Evolutionary conservation across 1,140 invertebrate genomes (phyloP).

Genomic region (Laodelphax striatellus): DNA sequence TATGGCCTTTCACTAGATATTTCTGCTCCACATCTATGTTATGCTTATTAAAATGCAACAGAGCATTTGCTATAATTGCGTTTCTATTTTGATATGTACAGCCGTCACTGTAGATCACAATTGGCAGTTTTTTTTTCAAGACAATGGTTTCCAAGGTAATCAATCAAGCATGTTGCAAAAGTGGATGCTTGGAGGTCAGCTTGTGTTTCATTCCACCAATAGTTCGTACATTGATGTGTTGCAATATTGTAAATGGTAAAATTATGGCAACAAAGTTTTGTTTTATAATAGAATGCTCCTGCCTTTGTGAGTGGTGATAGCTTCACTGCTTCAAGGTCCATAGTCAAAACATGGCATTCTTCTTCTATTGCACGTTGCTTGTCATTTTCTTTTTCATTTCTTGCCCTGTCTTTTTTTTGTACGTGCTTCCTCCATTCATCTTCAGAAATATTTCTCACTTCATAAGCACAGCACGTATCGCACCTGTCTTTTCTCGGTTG

Average conservation of each 20-base stretch:
- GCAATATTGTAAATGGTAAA: neutral
- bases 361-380: neutral
- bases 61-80: conserved; percentile 25
- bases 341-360: neutral
- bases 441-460: neutral
- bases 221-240: neutral
- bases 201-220: neutral
- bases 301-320: neutral
- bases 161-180: neutral
- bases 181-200: neutral
- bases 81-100: conserved; percentile 29
- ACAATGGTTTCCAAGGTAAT: neutral
- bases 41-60: conserved; percentile 9
- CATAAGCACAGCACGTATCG: neutral
- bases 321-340: neutral
- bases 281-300: neutral
- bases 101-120: conserved; percentile 25
- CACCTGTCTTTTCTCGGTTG: neutral
- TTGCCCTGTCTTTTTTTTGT: neutral
- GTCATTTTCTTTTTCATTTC: neutral
- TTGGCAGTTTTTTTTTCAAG: conserved; percentile 8
- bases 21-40: no score
- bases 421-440: neutral
- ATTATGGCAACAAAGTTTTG: neutral
- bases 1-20: neutral